These are phyloP conservation scores for Phalacrocorax pelagicus DNA, from an alignment of 2,113 vertebrate species.

Conservation along the genomic window DNA sequence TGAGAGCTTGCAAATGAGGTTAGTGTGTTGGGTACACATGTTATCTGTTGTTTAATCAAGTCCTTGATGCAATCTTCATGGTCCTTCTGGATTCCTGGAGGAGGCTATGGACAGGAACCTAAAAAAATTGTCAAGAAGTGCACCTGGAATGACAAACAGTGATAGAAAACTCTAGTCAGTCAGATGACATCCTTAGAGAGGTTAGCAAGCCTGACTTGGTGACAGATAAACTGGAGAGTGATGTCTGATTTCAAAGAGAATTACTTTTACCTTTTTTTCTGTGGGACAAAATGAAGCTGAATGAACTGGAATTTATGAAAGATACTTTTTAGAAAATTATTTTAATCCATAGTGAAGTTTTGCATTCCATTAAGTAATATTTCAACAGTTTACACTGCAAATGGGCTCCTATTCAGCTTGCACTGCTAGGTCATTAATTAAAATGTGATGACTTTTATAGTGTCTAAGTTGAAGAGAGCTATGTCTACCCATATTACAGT, in stretches of 20 bases:
- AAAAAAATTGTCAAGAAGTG: conserved; percentile 23
- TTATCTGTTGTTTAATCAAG: conserved; percentile 32
- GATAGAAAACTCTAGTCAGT: not conserved
- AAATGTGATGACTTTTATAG: not conserved
- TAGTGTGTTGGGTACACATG: not conserved
- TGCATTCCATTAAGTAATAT: not conserved
- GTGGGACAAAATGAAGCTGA: not conserved
- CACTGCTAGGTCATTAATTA: not conserved
- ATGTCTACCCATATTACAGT: not conserved
- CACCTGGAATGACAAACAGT: not conserved
- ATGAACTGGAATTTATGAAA: not conserved
- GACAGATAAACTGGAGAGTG: not conserved
- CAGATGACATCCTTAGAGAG: conserved; percentile 6
- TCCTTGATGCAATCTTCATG: conserved; percentile 42
- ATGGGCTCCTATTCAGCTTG: not conserved
- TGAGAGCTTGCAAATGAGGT: conserved; percentile 51
- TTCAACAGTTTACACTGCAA: conserved; percentile 8
- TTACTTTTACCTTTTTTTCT: not conserved
- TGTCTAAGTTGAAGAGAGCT: not conserved
- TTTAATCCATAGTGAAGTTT: not conserved
- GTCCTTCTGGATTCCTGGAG: conserved; percentile 32
- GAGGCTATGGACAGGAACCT: conserved; percentile 19
- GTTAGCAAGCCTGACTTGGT: not conserved
- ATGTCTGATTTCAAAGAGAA: conserved; percentile 28
- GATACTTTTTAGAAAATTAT: not conserved